Evolutionary conservation across 1,140 invertebrate species (phyloP).

Genomic region (Bombyx mandarina): DNA sequence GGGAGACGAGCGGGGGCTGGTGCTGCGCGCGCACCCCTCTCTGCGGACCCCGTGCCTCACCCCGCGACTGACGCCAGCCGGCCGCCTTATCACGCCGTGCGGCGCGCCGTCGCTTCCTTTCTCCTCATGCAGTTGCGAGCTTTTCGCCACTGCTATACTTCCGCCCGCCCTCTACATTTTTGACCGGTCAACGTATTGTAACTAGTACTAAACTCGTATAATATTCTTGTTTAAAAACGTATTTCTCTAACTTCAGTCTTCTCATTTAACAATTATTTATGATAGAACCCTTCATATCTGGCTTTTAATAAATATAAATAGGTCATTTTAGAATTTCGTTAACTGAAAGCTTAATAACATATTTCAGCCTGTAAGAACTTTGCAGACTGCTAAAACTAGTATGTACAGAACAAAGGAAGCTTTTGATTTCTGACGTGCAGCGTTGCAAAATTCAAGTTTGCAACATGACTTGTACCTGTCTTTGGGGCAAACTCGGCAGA

Average conservation of each 20-base stretch:
- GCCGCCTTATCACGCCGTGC: constrained; percentile 63
- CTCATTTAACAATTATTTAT: no score
- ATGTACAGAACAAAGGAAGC: constrained; percentile 12
- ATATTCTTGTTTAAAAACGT: no score
- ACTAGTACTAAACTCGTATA: constrained; percentile 17
- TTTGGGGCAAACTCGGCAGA: constrained; percentile 13
- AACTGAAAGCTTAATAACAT: not conserved
- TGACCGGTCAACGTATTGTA: constrained; percentile 52
- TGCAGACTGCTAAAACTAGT: no score
- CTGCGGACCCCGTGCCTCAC: constrained; percentile 23
- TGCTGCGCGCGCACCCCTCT: constrained; percentile 49
- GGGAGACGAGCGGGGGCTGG: constrained; percentile 48
- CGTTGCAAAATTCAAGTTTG: constrained; percentile 15
- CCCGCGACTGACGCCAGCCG: constrained; percentile 39
- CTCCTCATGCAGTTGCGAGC: constrained; percentile 67
- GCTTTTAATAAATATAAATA: no score
- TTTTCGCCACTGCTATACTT: constrained; percentile 68
- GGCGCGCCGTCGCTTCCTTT: constrained; percentile 62
- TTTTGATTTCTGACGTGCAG: constrained; percentile 9
- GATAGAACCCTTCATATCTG: no score
- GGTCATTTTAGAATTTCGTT: not conserved
- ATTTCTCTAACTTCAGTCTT: no score
- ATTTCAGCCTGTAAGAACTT: no score
- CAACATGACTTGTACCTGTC: constrained; percentile 17
- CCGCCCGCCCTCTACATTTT: constrained; percentile 59